These are phyloP conservation scores for Pelagia noctiluca DNA, from an alignment of 30 jellyfish, hydroid and myxozoan species.

Conservation along the genomic window DNA sequence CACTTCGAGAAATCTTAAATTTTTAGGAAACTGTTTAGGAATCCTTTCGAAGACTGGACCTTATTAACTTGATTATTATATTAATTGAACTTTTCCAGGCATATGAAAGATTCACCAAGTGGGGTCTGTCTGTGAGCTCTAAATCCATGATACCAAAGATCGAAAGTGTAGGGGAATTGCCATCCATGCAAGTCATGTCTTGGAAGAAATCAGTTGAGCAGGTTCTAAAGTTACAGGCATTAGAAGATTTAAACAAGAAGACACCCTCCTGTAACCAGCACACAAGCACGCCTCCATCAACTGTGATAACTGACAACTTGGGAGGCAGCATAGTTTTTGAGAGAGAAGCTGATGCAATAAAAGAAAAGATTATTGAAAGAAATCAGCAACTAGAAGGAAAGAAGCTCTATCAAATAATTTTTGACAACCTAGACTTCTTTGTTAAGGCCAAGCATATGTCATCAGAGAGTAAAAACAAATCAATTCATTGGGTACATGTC, in stretches of 20 bases:
- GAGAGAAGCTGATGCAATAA: too few species aligned
- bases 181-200: slow-evolving; percentile 1
- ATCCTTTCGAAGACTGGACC: slow-evolving; percentile 6
- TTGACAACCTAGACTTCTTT: slow-evolving; percentile 18
- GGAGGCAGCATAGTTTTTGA: too few species aligned
- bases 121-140: slow-evolving; percentile 15
- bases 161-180: slow-evolving; percentile 14
- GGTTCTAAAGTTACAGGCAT: background rate
- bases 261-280: background rate
- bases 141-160: slow-evolving; percentile 1
- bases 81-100: slow-evolving; percentile 1
- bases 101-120: slow-evolving; percentile 13
- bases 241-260: background rate
- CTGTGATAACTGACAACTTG: too few species aligned
- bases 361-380: background rate
- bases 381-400: slow-evolving; percentile 13
- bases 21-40: background rate
- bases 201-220: slow-evolving; percentile 19
- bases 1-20: background rate
- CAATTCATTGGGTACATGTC: slow-evolving; percentile 19
- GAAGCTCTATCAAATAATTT: slow-evolving; percentile 15
- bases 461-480: slow-evolving; percentile 10
- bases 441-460: slow-evolving; percentile 16
- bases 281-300: background rate
- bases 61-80: background rate